These are phyloP conservation scores for Spizaetus ornatus DNA, from an alignment of 2,113 vertebrate species.

Conservation along the genomic window DNA sequence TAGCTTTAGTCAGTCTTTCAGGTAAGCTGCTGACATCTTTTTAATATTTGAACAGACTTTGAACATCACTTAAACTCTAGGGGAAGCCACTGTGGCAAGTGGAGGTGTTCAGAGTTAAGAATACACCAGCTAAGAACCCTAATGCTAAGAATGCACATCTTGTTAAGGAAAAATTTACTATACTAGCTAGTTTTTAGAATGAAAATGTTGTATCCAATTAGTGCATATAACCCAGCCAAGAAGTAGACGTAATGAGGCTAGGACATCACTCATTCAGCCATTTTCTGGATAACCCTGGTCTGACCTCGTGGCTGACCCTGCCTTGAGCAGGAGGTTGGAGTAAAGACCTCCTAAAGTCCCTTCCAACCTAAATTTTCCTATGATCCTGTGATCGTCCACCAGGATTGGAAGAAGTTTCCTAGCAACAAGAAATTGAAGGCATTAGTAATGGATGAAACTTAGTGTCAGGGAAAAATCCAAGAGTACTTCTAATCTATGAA, in stretches of 20 bases:
- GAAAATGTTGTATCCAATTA: slow-evolving; percentile 16
- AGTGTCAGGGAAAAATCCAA: neutral
- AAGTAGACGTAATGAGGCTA: neutral
- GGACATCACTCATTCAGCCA: neutral
- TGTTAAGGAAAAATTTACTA: neutral
- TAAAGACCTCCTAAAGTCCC: slow-evolving; percentile 15
- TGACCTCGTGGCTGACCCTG: slow-evolving; percentile 3
- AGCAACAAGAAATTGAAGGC: slow-evolving; percentile 41
- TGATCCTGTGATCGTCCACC: neutral
- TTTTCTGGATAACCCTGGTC: neutral
- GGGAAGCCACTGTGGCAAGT: neutral
- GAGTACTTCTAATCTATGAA: neutral
- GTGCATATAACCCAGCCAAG: neutral
- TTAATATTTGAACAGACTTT: slow-evolving; percentile 19
- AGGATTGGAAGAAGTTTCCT: slow-evolving; percentile 32
- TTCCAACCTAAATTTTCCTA: slow-evolving; percentile 22
- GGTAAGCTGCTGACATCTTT: neutral
- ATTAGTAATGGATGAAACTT: neutral
- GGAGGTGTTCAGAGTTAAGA: neutral
- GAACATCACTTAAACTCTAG: neutral
- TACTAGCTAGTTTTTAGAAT: neutral
- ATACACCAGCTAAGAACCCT: neutral
- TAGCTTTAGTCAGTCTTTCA: neutral
- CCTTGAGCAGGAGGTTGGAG: neutral
- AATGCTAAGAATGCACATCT: neutral